Percentiles rank a stretch among this genome's conserved stretches.
These are phyloP conservation scores for Melangyna quadrimaculata DNA, from an alignment of 2,888 invertebrate species.

Conservation along the genomic window DNA sequence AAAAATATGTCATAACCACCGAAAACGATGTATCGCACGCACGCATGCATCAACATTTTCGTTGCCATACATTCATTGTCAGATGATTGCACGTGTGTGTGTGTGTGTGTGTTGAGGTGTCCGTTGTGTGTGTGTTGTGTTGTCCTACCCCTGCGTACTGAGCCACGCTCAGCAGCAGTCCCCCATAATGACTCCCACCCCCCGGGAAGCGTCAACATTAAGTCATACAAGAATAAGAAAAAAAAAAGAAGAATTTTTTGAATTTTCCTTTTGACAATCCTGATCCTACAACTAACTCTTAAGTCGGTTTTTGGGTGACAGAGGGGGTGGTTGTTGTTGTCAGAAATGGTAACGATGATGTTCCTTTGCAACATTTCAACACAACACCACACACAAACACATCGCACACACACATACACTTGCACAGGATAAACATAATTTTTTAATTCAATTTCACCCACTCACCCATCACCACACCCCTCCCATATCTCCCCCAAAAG, in stretches of 20 bases:
- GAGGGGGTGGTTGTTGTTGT: conserved; percentile 30
- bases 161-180: neutral
- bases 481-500: neutral
- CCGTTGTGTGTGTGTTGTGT: conserved; percentile 40
- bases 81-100: conserved; percentile 10
- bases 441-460: conserved; percentile 68
- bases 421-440: conserved; percentile 58
- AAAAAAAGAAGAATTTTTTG: conserved; percentile 27
- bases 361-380: conserved; percentile 52
- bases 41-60: conserved; percentile 70
- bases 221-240: conserved; percentile 33
- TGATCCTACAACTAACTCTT: conserved; percentile 55
- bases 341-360: conserved; percentile 30
- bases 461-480: neutral
- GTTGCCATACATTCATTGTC: conserved; percentile 39
- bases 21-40: conserved; percentile 67
- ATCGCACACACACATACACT: neutral
- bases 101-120: conserved; percentile 10
- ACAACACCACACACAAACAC: neutral
- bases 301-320: conserved; percentile 25
- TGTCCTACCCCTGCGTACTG: conserved; percentile 24
- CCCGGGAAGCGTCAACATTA: conserved; percentile 24
- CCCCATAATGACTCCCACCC: neutral
- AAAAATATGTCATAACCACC: conserved; percentile 65
- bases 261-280: conserved; percentile 58